Evolutionary conservation across 1,140 invertebrate genomes (phyloP).

Genomic region (Arctopsyche grandis): DNA sequence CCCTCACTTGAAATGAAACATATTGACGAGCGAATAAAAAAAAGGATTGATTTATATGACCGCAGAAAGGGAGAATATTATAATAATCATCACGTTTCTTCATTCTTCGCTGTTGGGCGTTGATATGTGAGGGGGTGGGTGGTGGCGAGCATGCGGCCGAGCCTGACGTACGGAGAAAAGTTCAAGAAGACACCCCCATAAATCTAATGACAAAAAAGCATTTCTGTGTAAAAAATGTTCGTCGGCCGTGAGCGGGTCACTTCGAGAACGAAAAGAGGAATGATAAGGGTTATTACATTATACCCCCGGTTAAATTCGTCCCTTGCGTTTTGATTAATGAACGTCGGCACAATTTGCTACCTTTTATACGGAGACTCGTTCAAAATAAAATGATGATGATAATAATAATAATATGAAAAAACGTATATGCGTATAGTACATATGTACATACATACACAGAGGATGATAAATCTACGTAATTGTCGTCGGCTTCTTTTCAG

Average conservation of each 20-base stretch:
- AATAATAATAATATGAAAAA: neutral
- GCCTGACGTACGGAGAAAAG: constrained; percentile 26
- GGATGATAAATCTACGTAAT: no score
- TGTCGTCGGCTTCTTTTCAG: no score
- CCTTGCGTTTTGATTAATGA: constrained; percentile 29
- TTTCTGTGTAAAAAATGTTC: constrained; percentile 29
- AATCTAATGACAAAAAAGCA: constrained; percentile 32
- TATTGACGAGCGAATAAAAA: no score
- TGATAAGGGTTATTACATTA: constrained; percentile 31
- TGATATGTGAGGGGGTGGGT: constrained; percentile 15
- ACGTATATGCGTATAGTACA: neutral
- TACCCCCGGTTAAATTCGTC: constrained; percentile 26
- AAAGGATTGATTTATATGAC: no score
- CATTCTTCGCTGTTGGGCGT: neutral
- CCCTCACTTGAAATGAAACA: no score
- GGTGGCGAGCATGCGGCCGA: neutral
- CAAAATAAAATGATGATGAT: constrained; percentile 1
- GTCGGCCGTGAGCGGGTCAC: neutral
- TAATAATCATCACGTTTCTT: constrained; percentile 19
- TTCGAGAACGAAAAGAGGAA: constrained; percentile 24
- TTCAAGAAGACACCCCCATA: constrained; percentile 32
- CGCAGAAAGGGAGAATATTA: neutral
- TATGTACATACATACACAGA: no score
- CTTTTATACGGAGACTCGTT: constrained; percentile 16
- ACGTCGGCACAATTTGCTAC: constrained; percentile 26